phyloP scores from a whole-genome alignment of 2,797 vertebrate species.

The Falco concolor region DNA sequence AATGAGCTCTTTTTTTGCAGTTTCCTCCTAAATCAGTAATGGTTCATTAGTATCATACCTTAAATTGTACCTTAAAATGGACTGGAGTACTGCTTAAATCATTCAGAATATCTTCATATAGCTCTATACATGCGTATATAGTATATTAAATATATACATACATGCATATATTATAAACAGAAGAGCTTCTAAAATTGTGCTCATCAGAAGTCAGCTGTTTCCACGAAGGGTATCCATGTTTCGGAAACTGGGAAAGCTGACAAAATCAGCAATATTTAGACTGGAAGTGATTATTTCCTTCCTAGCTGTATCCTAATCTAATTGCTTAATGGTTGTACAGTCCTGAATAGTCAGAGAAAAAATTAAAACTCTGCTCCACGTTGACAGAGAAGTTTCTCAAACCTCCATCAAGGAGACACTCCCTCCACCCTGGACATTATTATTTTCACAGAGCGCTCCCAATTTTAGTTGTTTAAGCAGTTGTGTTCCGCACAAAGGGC shows the following conservation, averaged over 20 bases:
- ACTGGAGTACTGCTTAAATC: not conserved
- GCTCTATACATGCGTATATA: not conserved
- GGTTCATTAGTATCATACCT: not conserved
- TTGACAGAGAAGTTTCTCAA: not conserved
- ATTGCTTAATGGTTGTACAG: not conserved
- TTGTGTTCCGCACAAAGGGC: not conserved
- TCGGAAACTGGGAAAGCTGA: not conserved
- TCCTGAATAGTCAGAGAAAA: not conserved
- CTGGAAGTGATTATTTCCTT: not conserved
- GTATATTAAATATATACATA: not conserved
- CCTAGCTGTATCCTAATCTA: not conserved
- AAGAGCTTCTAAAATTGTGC: not conserved
- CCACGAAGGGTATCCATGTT: not conserved
- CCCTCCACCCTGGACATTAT: fast-evolving
- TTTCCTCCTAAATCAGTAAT: not conserved
- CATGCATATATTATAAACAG: not conserved
- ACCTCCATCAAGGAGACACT: not conserved
- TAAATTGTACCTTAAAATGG: not conserved
- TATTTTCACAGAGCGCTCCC: not conserved
- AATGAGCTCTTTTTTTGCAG: not conserved
- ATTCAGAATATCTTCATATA: not conserved
- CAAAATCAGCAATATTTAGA: not conserved
- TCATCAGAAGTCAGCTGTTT: not conserved
- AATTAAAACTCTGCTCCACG: not conserved
- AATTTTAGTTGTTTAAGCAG: not conserved